Base-by-base conservation (phyloP, 1,140 invertebrate genomes). In the Lasaia peninsularis region DNA sequence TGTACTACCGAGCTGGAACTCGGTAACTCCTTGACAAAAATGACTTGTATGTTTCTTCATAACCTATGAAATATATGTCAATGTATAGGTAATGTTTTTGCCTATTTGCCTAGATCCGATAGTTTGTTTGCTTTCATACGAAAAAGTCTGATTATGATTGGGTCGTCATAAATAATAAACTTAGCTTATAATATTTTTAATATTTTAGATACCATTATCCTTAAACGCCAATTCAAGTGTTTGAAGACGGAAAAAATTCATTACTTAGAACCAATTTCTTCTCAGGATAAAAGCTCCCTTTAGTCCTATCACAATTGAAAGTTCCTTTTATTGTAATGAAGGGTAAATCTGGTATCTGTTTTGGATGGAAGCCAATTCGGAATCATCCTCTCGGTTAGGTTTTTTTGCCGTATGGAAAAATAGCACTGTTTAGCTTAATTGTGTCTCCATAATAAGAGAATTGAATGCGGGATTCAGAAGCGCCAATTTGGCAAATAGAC, bases 241-340 rank as follows among this genome's bases (percentile, higher is more conserved):
- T 28, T 2, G 24, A 28, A 28, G 24, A n/a, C 8, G 24, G 0
- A 44, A 44, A 10, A 18, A 44, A 44, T 44, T 20, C 16, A 44
- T 44, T 44, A 20, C 14, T 51, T 40, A 14, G 51, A 40, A 31
- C 20, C 53, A 44, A 40, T 55, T 44, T 37, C 53, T n/a, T 40
- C 24, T 55, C 44, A 55, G 53, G 10, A 55, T 28, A 21, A 40
- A 54, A 54, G 52, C 52, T 24, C 37, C 51, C 37, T 21, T 37
- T 37, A 28, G 40, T 44, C 44, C 40, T 53, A 40, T 37, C 11
- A 31, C 34, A 24, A 37, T 20, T 21, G 52, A 40, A 60, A 56
- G 61, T 59, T 60, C 61, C 60, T 55, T 67, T 64, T 64, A 64
- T 67, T 67, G 58, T 67, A 64, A 67, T 62, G 62, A 65, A 63